These are phyloP conservation scores for Sigmodon hispidus DNA, from an alignment of 2,113 vertebrate species.

Conservation along the genomic window DNA sequence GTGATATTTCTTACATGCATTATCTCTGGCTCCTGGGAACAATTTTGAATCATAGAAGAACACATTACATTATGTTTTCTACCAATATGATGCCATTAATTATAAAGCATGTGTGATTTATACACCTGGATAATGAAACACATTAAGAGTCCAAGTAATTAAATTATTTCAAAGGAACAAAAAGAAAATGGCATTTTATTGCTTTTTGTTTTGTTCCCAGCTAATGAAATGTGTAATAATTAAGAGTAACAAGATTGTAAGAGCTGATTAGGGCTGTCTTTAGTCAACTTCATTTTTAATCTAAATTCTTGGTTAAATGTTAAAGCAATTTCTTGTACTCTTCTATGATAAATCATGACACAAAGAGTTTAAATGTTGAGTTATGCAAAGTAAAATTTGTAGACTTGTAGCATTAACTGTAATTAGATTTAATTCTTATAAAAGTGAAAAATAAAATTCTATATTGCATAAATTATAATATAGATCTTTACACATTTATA, in stretches of 20 bases:
- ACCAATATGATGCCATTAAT: slow-evolving; percentile 13
- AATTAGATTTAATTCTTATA: not conserved
- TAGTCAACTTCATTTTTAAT: not conserved
- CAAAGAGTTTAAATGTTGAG: slow-evolving; percentile 11
- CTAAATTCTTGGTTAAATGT: not conserved
- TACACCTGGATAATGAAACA: not conserved
- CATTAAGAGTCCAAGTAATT: not conserved
- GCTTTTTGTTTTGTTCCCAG: slow-evolving; percentile 10
- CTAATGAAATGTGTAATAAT: slow-evolving; percentile 39
- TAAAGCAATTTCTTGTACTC: not conserved
- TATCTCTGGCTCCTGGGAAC: slow-evolving; percentile 45
- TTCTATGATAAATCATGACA: not conserved
- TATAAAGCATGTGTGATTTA: slow-evolving; percentile 10
- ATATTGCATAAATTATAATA: not conserved
- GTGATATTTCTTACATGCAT: slow-evolving; percentile 51
- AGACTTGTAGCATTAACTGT: not conserved
- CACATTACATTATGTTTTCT: not conserved
- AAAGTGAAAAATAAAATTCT: not conserved
- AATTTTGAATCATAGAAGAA: slow-evolving; percentile 40
- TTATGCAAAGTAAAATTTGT: slow-evolving; percentile 16
- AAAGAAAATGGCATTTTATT: slow-evolving; percentile 4
- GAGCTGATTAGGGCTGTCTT: not conserved
- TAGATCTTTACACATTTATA: slow-evolving; percentile 5
- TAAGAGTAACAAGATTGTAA: not conserved
- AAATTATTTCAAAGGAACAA: slow-evolving; percentile 23